phyloP scores from a whole-genome alignment of 2,113 vertebrate species.

The Calidris pygmaea region DNA sequence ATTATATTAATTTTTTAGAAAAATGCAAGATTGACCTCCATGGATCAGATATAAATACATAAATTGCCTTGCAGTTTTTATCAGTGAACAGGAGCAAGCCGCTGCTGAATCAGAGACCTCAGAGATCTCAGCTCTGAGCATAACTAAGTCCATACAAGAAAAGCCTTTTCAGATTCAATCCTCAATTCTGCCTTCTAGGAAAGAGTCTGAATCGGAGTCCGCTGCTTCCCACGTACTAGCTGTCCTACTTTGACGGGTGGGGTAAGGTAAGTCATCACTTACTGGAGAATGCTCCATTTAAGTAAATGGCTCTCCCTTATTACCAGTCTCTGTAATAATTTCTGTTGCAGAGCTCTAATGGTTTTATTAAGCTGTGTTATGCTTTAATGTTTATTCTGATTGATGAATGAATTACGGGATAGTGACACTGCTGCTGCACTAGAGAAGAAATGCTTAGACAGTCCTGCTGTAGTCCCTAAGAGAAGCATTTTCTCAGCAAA shows the following conservation, averaged over 20 bases:
- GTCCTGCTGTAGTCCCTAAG: not conserved
- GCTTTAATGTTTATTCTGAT: not conserved
- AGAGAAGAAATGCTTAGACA: not conserved
- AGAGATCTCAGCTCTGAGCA: not conserved
- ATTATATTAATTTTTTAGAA: not conserved
- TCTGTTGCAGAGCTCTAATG: not conserved
- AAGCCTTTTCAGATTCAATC: not conserved
- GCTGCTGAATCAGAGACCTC: not conserved
- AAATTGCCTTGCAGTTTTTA: not conserved
- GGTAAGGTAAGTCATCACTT: not conserved
- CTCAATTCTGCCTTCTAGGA: not conserved
- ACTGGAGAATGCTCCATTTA: not conserved
- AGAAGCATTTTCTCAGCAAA: not conserved
- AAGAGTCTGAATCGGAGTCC: not conserved
- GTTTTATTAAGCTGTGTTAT: not conserved
- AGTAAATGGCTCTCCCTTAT: not conserved
- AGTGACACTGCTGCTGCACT: not conserved
- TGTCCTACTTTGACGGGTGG: not conserved
- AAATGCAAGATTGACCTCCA: not conserved
- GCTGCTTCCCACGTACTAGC: not conserved
- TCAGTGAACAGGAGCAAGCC: not conserved
- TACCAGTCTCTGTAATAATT: not conserved
- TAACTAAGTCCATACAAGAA: not conserved
- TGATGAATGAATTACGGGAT: not conserved
- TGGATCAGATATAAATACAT: not conserved